Conservation (phyloP, 1,140 invertebrate genomes). For the Drosophila setifemur region DNA sequence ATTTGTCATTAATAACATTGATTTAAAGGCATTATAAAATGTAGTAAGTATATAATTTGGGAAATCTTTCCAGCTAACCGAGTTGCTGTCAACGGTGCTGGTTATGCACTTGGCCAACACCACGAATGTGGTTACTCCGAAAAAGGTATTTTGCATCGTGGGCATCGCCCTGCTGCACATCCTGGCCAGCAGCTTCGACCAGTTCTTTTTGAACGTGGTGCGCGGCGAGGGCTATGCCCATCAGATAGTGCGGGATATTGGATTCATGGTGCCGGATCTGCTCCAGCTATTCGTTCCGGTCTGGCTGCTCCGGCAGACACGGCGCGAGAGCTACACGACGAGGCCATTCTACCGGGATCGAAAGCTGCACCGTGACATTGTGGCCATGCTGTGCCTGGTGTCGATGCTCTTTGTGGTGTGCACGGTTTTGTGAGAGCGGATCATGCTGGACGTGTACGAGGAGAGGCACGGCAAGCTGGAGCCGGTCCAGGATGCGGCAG, state of each 20-base stretch:
- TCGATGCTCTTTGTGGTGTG: constrained; percentile 75
- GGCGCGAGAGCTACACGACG: constrained; percentile 68
- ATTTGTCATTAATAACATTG: too few species aligned
- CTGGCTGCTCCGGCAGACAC: constrained; percentile 77
- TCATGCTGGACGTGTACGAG: constrained; percentile 67
- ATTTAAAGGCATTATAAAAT: too few species aligned
- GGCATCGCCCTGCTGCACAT: constrained; percentile 89
- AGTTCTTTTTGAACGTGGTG: constrained; percentile 90
- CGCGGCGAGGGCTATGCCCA: constrained; percentile 87
- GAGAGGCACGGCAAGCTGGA: constrained; percentile 63
- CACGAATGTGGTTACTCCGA: constrained; percentile 84
- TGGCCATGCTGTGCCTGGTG: constrained; percentile 80
- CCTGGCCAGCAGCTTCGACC: constrained; percentile 88
- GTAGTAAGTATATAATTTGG: too few species aligned
- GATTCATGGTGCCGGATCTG: constrained; percentile 90
- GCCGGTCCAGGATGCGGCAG: constrained; percentile 57
- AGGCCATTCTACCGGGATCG: constrained; percentile 75
- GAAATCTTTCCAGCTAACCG: constrained; percentile 85
- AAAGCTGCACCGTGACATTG: constrained; percentile 75
- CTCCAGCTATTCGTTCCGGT: constrained; percentile 87
- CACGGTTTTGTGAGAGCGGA: constrained; percentile 80
- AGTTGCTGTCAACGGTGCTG: constrained; percentile 87
- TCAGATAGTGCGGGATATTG: constrained; percentile 88
- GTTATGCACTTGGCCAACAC: constrained; percentile 85
- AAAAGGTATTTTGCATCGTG: constrained; percentile 86